Base-by-base conservation (phyloP, 2,113 vertebrate genomes). In the Chamaetylas fuelleborni region DNA sequence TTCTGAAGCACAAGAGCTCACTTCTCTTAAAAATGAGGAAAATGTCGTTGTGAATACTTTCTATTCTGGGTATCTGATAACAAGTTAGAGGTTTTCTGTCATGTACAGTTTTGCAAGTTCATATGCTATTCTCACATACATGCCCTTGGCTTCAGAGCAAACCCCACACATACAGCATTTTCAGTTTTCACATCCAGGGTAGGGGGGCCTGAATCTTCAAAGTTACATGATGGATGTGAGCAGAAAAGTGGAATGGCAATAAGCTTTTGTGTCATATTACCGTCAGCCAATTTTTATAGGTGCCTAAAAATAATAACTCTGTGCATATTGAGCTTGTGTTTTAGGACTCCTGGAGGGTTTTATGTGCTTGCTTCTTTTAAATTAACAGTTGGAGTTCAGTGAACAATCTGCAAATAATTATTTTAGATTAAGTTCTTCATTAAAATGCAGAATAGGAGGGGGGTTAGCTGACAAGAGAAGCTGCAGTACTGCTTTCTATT, bases 391-490 rank as follows among this genome's bases (percentile, higher is more conserved):
- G 91, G 96, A 93, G 83, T 72, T 71, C 56, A 88, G 77, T 60
- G 48, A 96, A 88, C 87, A 86, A 77, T 78, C 82, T 93, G 93
- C 7, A 6, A 88, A 86, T 94, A 81, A 95, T 93, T 83, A 86
- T 88, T 92, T 94, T 84, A 71, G 87, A 93, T 95, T 67, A 93
- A 83, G 19, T 71, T 95, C 76, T 94, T 95, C 88, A 94, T 96
- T 90, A 94, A 88, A 61, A 92, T 94, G 79, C 76, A 94, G 80
- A 67, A 82, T 43, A 86, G n/a, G 69, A 84, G 53, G 10, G 48
- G 29, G 60, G 26, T 62, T 69, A 77, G 67, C 47, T 93, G 86
- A 90, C 40, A 85, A 71, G 53, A 78, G 82, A 78, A 90, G 40
- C 65, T 92, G 76, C 57, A 56, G 51, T 34, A 7, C 38, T 60